Evolutionary conservation across 2,797 vertebrate genomes (phyloP).

Genomic region (Eutrigla gurnardus): DNA sequence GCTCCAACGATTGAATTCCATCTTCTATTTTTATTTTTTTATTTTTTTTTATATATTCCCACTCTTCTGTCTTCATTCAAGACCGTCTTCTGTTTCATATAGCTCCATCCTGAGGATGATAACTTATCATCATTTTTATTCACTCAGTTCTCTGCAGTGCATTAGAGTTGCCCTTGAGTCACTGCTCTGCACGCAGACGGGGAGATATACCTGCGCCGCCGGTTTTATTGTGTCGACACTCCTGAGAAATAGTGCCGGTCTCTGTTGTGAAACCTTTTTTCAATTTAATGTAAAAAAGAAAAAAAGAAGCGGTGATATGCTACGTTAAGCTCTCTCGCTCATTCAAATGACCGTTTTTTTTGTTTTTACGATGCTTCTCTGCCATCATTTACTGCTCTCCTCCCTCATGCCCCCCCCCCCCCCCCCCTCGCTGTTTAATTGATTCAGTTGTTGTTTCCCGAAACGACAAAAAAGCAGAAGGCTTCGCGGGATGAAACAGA

Average conservation of each 20-base stretch:
- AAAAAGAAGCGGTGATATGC: not conserved
- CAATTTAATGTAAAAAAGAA: conserved; percentile 13
- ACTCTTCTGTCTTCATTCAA: conserved; percentile 63
- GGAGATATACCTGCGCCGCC: conserved; percentile 17
- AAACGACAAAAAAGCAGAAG: conserved; percentile 70
- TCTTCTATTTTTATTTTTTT: conserved; percentile 43
- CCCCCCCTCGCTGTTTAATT: conserved; percentile 68
- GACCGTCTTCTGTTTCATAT: conserved; percentile 52
- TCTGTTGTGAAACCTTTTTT: conserved; percentile 21
- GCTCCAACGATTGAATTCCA: conserved; percentile 31
- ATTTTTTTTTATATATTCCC: conserved; percentile 46
- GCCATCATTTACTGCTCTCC: conserved; percentile 45
- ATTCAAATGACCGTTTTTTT: conserved; percentile 20
- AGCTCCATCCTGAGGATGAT: conserved; percentile 57
- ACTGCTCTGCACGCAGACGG: conserved; percentile 24
- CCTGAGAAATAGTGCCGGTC: conserved; percentile 22
- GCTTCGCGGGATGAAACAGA: conserved; percentile 75
- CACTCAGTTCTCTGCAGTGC: conserved; percentile 52
- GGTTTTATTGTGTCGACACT: conserved; percentile 34
- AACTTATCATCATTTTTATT: conserved; percentile 64
- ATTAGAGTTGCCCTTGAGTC: conserved; percentile 63
- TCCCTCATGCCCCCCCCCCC: conserved; percentile 34
- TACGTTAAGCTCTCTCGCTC: conserved; percentile 29
- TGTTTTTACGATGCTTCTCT: conserved; percentile 35
- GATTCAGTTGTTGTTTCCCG: conserved; percentile 73